Conservation (phyloP, 2,113 vertebrate species). For the Platycercus adscitus region DNA sequence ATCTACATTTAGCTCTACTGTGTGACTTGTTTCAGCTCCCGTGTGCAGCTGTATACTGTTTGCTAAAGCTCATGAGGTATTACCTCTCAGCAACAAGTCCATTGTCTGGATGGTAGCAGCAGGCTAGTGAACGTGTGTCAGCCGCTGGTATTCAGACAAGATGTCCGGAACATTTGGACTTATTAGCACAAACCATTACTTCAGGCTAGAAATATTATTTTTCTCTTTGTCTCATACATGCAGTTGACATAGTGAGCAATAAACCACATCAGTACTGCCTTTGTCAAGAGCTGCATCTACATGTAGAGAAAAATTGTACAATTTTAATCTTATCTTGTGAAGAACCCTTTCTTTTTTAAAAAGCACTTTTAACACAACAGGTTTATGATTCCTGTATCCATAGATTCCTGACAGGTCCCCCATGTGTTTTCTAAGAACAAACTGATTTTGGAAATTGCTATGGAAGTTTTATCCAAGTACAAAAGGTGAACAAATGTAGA, state of each 20-base stretch:
- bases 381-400: neutral
- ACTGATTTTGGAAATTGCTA: neutral
- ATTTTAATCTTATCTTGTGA: neutral
- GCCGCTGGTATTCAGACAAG: neutral
- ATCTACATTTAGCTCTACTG: neutral
- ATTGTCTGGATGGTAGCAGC: neutral
- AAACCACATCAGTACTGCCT: neutral
- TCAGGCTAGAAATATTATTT: neutral
- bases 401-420: neutral
- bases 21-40: neutral
- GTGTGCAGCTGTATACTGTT: neutral
- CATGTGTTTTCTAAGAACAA: neutral
- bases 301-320: neutral
- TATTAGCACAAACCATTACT: constrained; percentile 9
- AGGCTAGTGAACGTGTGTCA: constrained; percentile 18
- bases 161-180: neutral
- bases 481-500: neutral
- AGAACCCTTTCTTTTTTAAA: neutral
- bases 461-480: neutral
- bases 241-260: neutral
- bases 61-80: neutral
- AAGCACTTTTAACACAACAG: neutral
- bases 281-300: neutral
- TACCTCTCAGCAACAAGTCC: neutral
- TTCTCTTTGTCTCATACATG: neutral